A percentile compares a stretch with the other conserved stretches of the same genome.
Conservation (phyloP, 1,140 invertebrate species). For the Diuraphis noxia region DNA sequence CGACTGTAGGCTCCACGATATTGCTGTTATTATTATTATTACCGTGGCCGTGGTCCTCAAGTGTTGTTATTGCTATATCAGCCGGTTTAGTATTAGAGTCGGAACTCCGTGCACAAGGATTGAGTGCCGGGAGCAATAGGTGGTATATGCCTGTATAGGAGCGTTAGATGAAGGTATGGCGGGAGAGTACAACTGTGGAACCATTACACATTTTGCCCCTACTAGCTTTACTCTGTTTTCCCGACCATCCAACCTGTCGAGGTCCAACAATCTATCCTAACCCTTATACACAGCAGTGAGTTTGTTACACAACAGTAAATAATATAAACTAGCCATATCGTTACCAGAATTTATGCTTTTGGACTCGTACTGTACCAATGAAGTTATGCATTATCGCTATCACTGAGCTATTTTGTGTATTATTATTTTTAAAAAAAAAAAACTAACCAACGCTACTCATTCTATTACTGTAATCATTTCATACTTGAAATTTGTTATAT, state of each 20-base stretch:
- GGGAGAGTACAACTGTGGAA: not conserved
- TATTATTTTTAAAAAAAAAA: not conserved
- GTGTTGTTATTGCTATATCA: slow-evolving; percentile 3
- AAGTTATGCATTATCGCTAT: not conserved
- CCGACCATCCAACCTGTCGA: not conserved
- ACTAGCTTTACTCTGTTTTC: not conserved
- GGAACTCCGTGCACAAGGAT: not conserved
- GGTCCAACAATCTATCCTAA: not conserved
- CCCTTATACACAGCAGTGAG: not conserved
- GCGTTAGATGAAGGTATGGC: not conserved
- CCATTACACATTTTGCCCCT: slow-evolving; percentile 4
- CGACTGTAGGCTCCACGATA: not conserved
- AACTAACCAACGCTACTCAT: not conserved
- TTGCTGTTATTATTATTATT: slow-evolving; percentile 32
- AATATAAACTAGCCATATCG: slow-evolving; percentile 27
- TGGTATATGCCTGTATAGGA: not conserved
- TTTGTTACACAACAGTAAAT: not conserved
- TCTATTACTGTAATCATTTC: not conserved
- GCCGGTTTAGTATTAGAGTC: slow-evolving; percentile 26
- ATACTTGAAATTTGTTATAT: not conserved
- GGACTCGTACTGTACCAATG: not conserved
- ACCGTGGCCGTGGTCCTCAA: slow-evolving; percentile 15
- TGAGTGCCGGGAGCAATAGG: not conserved
- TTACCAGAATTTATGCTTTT: slow-evolving; percentile 19
- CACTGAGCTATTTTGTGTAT: not conserved